A percentile compares a stretch with the other conserved stretches of the same genome.
Conservation (phyloP, 1,140 invertebrate genomes). For the Plutomurus gul region DNA sequence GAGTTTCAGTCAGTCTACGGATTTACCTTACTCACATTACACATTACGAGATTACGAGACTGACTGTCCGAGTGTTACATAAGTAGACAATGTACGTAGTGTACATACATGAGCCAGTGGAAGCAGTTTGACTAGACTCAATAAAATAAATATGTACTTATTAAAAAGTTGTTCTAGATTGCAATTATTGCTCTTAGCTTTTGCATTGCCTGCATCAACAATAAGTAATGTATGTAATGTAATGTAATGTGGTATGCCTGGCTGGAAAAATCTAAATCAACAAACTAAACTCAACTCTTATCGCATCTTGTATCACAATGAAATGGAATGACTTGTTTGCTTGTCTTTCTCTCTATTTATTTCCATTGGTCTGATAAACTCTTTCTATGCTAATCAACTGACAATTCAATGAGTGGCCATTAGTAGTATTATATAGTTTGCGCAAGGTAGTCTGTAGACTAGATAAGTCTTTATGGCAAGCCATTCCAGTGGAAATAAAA, state of each 20-base stretch:
- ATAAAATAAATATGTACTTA: constrained; percentile 30
- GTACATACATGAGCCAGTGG: neutral
- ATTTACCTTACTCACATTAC: no score
- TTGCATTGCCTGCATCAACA: neutral
- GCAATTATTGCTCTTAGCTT: constrained; percentile 18
- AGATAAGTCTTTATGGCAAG: no score
- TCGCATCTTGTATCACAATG: neutral
- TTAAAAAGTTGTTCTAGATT: constrained; percentile 30
- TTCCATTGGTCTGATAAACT: constrained; percentile 9
- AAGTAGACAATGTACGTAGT: no score
- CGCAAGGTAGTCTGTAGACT: no score
- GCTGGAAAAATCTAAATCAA: constrained; percentile 8
- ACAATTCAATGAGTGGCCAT: constrained; percentile 4
- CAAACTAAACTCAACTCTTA: constrained; percentile 24
- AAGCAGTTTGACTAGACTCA: constrained; percentile 26
- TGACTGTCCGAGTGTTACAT: no score
- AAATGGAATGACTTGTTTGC: constrained; percentile 6
- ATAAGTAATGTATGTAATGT: neutral
- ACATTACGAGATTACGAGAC: no score
- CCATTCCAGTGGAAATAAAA: no score
- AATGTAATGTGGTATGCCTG: neutral
- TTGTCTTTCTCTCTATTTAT: constrained; percentile 15
- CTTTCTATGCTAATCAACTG: constrained; percentile 17
- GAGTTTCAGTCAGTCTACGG: neutral
- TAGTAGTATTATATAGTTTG: no score